Evolutionary conservation across 2,888 invertebrate genomes (phyloP).

Genomic region (Hololepta plana): DNA sequence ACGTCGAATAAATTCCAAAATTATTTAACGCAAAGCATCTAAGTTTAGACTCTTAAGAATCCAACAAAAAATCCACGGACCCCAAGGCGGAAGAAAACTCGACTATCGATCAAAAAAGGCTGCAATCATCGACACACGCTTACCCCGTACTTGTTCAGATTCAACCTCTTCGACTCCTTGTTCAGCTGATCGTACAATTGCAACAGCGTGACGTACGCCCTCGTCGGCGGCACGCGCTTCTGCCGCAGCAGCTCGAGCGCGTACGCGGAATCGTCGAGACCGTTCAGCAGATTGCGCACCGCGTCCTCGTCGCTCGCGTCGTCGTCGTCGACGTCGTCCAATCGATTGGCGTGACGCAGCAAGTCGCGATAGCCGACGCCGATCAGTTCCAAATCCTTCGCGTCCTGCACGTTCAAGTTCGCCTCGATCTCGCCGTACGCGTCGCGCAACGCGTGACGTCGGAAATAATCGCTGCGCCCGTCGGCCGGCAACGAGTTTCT

Average conservation of each 20-base stretch:
- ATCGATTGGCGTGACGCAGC: slow-evolving; percentile 20
- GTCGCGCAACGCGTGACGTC: not conserved
- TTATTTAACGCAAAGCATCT: no score
- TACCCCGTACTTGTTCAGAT: slow-evolving; percentile 40
- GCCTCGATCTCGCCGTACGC: not conserved
- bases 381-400: slow-evolving; percentile 16
- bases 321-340: slow-evolving; percentile 14
- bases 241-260: slow-evolving; percentile 20
- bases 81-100: no score
- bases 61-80: no score
- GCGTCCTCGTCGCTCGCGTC: slow-evolving; percentile 17
- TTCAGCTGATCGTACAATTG: slow-evolving; percentile 44
- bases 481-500: slow-evolving; percentile 6
- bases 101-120: no score
- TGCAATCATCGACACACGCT: no score
- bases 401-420: slow-evolving; percentile 1
- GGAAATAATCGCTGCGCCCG: slow-evolving; percentile 7
- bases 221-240: slow-evolving; percentile 35
- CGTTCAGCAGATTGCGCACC: slow-evolving; percentile 14
- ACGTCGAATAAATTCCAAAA: no score
- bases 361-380: slow-evolving; percentile 22
- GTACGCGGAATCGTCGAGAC: slow-evolving; percentile 19
- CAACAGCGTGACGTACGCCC: slow-evolving; percentile 38
- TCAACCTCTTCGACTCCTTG: slow-evolving; percentile 44
- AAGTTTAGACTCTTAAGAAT: no score